phyloP scores from a whole-genome alignment of 1,140 invertebrate species.

The Apis mellifera region Amel_HAv3.1 CM009941.2:1250501-1251000 shows the following conservation, averaged over 20 bases:
- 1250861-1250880: constrained; percentile 34
- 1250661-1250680: no score
- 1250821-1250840: constrained; percentile 50
- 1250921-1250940: no score
- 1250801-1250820: constrained; percentile 24
- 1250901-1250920: background rate
- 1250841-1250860: constrained; percentile 50
- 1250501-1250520: no score
- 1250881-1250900: background rate
- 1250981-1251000: no score
- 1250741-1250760: background rate
- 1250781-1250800: constrained; percentile 1
- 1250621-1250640: no score
- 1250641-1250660: no score
- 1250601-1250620: no score
- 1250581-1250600: no score
- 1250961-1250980: background rate
- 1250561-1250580: no score
- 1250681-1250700: background rate
- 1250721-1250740: background rate
- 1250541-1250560: no score
- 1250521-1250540: no score
- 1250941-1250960: no score
- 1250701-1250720: background rate
- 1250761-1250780: background rate